Percentiles rank a stretch among this genome's conserved stretches.
Conservation (phyloP, 2,113 vertebrate genomes). For the Cairina moschata region DNA sequence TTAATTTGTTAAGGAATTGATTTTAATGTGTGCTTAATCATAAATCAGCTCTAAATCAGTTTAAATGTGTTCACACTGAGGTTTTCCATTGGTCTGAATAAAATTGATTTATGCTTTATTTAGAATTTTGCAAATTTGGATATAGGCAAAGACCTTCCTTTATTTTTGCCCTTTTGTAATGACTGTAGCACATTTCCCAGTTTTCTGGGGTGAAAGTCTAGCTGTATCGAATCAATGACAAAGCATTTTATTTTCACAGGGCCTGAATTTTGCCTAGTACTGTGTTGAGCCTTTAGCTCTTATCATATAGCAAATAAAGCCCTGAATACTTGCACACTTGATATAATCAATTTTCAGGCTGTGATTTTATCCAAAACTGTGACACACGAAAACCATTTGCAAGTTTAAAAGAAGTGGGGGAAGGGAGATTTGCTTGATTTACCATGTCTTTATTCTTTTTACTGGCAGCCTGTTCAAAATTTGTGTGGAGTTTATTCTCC, state of each 20-base stretch:
- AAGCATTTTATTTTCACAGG: constrained; percentile 28
- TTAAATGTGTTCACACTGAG: neutral
- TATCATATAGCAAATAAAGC: neutral
- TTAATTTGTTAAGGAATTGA: constrained; percentile 10
- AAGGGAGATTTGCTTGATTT: neutral
- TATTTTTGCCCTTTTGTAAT: neutral
- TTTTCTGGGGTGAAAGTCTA: neutral
- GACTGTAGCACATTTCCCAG: neutral
- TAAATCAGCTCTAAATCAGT: neutral
- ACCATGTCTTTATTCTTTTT: neutral
- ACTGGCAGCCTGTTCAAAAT: neutral
- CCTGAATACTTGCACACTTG: neutral
- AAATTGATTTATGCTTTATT: neutral
- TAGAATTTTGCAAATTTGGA: neutral
- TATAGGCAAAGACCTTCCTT: neutral
- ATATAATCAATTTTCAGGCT: constrained; percentile 27
- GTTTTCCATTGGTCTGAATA: neutral
- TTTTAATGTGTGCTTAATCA: constrained; percentile 17
- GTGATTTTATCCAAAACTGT: constrained; percentile 5
- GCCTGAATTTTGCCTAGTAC: neutral
- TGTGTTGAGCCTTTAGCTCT: neutral
- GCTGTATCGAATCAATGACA: neutral
- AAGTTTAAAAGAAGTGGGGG: neutral
- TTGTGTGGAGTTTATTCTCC: neutral
- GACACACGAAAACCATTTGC: neutral